Evolutionary conservation across 2,797 vertebrate genomes (phyloP), one percentile per base, ranked within the genome.

Genomic region (Gambelia wislizenii): DNA sequence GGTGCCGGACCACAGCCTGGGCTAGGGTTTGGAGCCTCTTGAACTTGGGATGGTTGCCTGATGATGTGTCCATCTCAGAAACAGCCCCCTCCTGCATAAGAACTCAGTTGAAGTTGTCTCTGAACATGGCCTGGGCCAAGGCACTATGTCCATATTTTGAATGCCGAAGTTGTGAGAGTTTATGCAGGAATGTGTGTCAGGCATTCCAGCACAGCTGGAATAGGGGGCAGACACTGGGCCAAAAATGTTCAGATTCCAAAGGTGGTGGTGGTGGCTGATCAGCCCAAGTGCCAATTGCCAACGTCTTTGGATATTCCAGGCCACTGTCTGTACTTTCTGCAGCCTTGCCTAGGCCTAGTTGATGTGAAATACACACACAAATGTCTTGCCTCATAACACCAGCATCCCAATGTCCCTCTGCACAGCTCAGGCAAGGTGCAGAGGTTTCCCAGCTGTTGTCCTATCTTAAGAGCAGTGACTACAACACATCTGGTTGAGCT

Each of bases 111-210:
- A 49, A 67, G 7, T 3, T 39, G n/a, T 67, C 33, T 52, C n/a
- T 83, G 59, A 52, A 27, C 2, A 4, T 1, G 0, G 85, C 76
- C 77, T 54, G 33, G 82, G 0, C 44, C 36, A 72, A 89, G 49
- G 0, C 25, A 70, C 39, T 52, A 18, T 0, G 12, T 22, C 22
- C 5, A 42, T 52, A 49, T 8, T 61, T 77, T 64, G 82, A 20
- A 84, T 20, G 27, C 52, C 64, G 2, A 27, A 44, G 56, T 61
- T 52, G 10, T 44, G 79, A 54, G 64, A 30, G 27, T 2, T 8
- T 10, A 18, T 30, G 7, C 59, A 13, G 49, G 12, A 72, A 6
- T 1, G 0, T 42, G 0, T 8, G 1, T 36, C 1, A 25, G 30
- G 13, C 0, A 42, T 56, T 27, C 27, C 52, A n/a, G 30, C 47